These are phyloP conservation scores for Lepidocyrtinus sp. DNA, from an alignment of 2,888 invertebrate genomes.

Conservation along the genomic window DNA sequence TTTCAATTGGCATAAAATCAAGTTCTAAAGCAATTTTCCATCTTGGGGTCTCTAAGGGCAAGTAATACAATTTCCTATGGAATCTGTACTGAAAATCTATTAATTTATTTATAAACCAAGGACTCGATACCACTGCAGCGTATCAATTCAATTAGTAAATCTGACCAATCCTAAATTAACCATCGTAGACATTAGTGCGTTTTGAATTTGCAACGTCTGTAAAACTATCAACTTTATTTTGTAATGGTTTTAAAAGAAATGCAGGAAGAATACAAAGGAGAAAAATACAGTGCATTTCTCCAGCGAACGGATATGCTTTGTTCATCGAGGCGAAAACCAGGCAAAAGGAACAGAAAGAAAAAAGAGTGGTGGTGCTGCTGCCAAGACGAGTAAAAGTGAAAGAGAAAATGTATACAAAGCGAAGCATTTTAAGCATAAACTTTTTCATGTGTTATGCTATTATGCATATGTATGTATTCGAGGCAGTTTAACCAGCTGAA, in stretches of 20 bases:
- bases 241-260: not conserved
- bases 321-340: slow-evolving; percentile 55
- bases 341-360: slow-evolving; percentile 51
- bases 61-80: too few relatives aligned
- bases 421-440: slow-evolving; percentile 27
- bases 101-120: too few relatives aligned
- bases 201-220: too few relatives aligned
- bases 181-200: too few relatives aligned
- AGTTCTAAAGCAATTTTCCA: too few relatives aligned
- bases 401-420: slow-evolving; percentile 53
- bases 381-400: slow-evolving; percentile 55
- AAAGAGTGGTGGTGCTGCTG: slow-evolving; percentile 48
- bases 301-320: slow-evolving; percentile 57
- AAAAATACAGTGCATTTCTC: slow-evolving; percentile 47
- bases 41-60: too few relatives aligned
- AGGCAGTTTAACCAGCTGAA: not conserved
- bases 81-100: too few relatives aligned
- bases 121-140: too few relatives aligned
- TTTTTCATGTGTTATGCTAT: slow-evolving; percentile 29
- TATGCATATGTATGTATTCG: slow-evolving; percentile 17
- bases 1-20: too few relatives aligned
- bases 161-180: too few relatives aligned
- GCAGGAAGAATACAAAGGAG: slow-evolving; percentile 14
- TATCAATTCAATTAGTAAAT: too few relatives aligned
- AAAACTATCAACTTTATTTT: too few relatives aligned